These are phyloP conservation scores for Luperina nickerlii DNA, from an alignment of 2,888 invertebrate genomes.

Conservation along the genomic window DNA sequence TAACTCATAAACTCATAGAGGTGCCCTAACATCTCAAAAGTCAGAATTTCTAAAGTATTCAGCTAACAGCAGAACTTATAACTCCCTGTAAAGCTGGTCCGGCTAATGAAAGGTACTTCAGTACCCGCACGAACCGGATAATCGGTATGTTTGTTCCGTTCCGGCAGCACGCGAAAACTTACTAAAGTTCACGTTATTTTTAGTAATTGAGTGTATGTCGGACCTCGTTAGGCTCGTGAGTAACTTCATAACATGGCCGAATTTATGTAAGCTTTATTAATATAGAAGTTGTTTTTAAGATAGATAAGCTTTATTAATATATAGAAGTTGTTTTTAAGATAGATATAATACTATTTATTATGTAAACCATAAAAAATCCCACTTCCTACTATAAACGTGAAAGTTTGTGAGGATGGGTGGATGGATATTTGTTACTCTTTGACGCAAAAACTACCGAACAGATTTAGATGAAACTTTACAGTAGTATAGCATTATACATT, in stretches of 20 bases:
- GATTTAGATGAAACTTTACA: no score
- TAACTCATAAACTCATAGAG: neutral
- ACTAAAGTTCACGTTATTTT: slow-evolving; percentile 4
- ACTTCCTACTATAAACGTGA: neutral
- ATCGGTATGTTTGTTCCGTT: neutral
- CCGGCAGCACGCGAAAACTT: slow-evolving; percentile 23
- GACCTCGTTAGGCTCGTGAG: neutral
- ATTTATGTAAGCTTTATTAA: neutral
- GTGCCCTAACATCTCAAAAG: neutral
- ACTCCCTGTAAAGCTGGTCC: neutral
- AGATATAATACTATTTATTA: no score
- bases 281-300: neutral
- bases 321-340: neutral
- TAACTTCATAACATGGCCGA: neutral
- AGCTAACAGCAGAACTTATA: neutral
- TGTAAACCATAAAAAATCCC: no score
- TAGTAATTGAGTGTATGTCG: slow-evolving; percentile 12
- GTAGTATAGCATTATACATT: no score
- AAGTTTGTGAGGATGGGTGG: neutral
- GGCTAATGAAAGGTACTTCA: slow-evolving; percentile 18
- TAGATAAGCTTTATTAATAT: no score
- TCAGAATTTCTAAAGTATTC: neutral
- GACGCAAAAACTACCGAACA: neutral
- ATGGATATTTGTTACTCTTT: neutral
- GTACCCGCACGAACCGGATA: slow-evolving; percentile 21